Conservation (phyloP, 35 echinoderm and acorn worm genomes). For the Lytechinus pictus region DNA sequence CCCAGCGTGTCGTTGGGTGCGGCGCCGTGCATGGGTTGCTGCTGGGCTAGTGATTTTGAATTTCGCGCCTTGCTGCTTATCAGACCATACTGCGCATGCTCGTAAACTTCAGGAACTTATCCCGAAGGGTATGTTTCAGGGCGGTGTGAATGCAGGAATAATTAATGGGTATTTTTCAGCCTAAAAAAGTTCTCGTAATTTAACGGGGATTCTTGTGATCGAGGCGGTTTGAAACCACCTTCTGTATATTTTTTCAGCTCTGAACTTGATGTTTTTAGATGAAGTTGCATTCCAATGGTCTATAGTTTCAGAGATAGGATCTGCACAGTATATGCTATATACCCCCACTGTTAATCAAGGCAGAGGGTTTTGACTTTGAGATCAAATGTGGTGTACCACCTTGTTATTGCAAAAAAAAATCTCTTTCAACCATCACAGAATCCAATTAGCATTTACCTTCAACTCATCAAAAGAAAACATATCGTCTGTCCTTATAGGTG, state of each 20-base stretch:
- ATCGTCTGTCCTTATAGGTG: not conserved
- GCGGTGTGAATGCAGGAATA: too few species aligned
- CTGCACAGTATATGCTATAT: not conserved
- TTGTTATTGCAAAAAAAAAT: not conserved
- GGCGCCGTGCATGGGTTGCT: too few species aligned
- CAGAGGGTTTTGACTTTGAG: not conserved
- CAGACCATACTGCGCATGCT: too few species aligned
- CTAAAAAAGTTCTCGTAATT: too few species aligned
- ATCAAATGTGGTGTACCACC: not conserved
- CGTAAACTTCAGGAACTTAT: too few species aligned
- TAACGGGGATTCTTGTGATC: too few species aligned
- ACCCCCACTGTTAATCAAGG: not conserved
- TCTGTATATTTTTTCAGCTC: constrained; percentile 18
- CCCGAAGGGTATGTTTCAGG: too few species aligned
- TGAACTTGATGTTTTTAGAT: not conserved
- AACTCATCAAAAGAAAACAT: not conserved
- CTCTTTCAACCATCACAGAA: not conserved
- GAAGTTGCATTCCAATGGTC: not conserved
- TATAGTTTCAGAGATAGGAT: not conserved
- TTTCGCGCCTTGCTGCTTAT: too few species aligned
- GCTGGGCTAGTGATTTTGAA: too few species aligned
- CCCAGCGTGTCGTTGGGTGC: too few species aligned
- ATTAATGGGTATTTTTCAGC: too few species aligned
- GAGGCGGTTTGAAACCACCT: too few species aligned
- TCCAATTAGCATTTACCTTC: not conserved